These are phyloP conservation scores for Odontophorus gujanensis DNA, from an alignment of 2,113 vertebrate genomes.

Conservation along the genomic window DNA sequence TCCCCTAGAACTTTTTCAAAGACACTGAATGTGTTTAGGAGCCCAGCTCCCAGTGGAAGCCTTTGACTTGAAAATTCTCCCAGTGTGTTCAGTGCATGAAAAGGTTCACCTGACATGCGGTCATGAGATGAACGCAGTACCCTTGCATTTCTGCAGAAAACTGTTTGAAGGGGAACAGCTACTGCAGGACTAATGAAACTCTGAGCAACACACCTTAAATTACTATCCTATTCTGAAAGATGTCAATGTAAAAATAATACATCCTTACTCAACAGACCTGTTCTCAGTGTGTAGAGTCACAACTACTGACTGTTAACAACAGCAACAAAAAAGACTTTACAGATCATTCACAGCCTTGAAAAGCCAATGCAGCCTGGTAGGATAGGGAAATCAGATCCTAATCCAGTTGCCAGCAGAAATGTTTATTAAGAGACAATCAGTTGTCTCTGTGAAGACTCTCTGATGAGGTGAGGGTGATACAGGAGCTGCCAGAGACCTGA, in stretches of 20 bases:
- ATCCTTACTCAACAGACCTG: neutral
- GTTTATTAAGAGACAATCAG: neutral
- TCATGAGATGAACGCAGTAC: neutral
- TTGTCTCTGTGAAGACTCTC: neutral
- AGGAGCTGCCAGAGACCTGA: neutral
- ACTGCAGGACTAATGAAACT: neutral
- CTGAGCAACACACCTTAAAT: neutral
- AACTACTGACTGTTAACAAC: neutral
- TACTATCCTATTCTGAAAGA: neutral
- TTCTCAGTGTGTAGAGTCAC: neutral
- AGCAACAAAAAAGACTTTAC: neutral
- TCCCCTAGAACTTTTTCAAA: neutral
- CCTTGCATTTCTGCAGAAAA: neutral
- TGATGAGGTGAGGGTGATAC: neutral
- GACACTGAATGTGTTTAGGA: neutral
- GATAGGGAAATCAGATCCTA: neutral
- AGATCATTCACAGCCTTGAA: neutral
- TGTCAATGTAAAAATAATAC: conserved; percentile 5
- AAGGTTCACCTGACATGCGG: neutral
- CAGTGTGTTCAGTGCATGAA: conserved; percentile 9
- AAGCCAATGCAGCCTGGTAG: neutral
- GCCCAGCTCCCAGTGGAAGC: conserved; percentile 9
- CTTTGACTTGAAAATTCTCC: conserved; percentile 41
- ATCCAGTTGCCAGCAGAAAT: neutral
- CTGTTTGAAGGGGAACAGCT: conserved; percentile 33